Evolutionary conservation across 2,888 invertebrate genomes (phyloP), one percentile per base, ranked within the genome.

Genomic region (Resseliella maxima): DNA sequence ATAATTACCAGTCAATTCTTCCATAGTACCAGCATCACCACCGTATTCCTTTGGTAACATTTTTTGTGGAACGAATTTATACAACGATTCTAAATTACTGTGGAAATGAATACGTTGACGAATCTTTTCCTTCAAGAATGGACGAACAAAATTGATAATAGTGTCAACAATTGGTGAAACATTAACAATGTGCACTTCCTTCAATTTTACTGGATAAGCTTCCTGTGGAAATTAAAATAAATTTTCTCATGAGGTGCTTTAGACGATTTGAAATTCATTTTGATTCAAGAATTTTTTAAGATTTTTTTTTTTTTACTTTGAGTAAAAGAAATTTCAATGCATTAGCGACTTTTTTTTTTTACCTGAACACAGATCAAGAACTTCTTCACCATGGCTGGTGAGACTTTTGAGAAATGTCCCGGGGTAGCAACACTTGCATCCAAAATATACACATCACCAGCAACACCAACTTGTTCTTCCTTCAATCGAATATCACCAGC

Each of bases 41-140:
- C 97, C 97, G 89, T 96, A 97, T 89, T 97, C 97, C 86, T 93
- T 91, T 0, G 97, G 97, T 87, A 97, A 91, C 90, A 97, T 93
- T 87, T 96, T 95, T 89, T 94, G 94, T 0, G 96, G 96, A 87
- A 97, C 92, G 88, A 94, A 93, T 89, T 96, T 94, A 90, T 96
- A 95, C 12, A 97, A 92, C 21, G 95, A 94, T 87, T 95, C 95
- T 87, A 95, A 90, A 88, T 94, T 94, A 64, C 94, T 94, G 90
- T 97, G 97, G 87, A 96, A 94, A 91, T 94, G 94, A 89, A 97
- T 95, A 89, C 96, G 94, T 89, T 95, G 95, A 89, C 94, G 94
- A 89, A 96, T 96, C 92, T 97, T 97, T 90, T 97, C 96, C 91
- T 96, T 96, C 88, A 97, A 92, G 92, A 96, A 96, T 0, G 96